phyloP scores from a whole-genome alignment of 2,888 invertebrate species.

The Cosmia pyralina region DNA sequence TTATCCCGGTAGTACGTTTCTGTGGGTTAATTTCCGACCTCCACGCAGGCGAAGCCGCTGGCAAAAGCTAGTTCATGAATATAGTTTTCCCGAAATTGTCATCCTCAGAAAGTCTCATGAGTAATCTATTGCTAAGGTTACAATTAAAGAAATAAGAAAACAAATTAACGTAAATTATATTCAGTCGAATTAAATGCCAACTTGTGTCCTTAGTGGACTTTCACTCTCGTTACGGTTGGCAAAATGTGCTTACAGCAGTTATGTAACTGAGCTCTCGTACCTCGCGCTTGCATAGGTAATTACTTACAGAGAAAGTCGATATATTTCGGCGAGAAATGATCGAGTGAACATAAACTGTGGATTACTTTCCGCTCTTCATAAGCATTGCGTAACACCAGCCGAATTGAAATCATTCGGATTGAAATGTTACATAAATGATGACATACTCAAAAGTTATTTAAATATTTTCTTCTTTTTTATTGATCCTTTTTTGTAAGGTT shows the following conservation, averaged over 20 bases:
- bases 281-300: constrained; percentile 76
- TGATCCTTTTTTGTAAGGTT: not conserved
- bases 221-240: constrained; percentile 73
- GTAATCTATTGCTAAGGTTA: not conserved
- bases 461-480: constrained; percentile 37
- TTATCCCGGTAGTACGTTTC: no score
- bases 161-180: constrained; percentile 13
- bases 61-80: no score
- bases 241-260: constrained; percentile 75
- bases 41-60: no score
- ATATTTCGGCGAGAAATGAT: constrained; percentile 85
- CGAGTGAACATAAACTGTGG: constrained; percentile 76
- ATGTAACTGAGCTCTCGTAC: constrained; percentile 68
- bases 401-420: constrained; percentile 56
- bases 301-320: constrained; percentile 85
- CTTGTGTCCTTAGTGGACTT: constrained; percentile 75
- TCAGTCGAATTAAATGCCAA: constrained; percentile 44
- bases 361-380: constrained; percentile 76
- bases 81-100: not conserved
- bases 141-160: no score
- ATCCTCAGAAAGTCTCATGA: not conserved
- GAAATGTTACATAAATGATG: constrained; percentile 65
- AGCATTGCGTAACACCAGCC: constrained; percentile 75
- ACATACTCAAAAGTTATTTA: constrained; percentile 55
- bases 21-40: no score